Percentiles rank a stretch among this genome's conserved stretches.
phyloP scores from a whole-genome alignment of 2,888 invertebrate genomes.

The Nephrotoma guestfalica region DNA sequence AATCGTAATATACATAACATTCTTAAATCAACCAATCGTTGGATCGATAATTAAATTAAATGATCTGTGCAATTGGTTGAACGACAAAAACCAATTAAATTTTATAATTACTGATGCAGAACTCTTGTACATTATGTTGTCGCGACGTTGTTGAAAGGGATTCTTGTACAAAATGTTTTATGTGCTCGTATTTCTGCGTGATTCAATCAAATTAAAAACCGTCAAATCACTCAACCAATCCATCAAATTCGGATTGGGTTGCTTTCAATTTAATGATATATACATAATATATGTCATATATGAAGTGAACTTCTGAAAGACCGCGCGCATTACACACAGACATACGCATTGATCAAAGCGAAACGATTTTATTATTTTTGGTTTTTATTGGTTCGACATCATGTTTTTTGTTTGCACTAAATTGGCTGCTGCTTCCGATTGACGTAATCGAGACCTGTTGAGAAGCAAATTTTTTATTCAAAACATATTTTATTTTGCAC shows the following conservation, averaged over 20 bases:
- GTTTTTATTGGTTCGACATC: background rate
- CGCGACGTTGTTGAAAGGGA: background rate
- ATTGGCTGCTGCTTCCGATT: background rate
- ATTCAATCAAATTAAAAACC: slow-evolving; percentile 4
- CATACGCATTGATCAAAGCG: background rate
- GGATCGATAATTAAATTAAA: background rate
- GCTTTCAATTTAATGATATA: background rate
- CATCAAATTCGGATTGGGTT: background rate
- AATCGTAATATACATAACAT: too few species aligned
- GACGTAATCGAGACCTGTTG: background rate
- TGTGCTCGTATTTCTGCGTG: background rate
- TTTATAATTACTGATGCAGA: background rate
- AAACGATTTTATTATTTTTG: background rate
- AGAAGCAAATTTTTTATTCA: background rate
- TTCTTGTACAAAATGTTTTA: too few species aligned
- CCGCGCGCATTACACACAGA: background rate
- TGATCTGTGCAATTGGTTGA: background rate
- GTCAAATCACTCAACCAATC: slow-evolving; percentile 3
- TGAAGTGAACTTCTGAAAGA: background rate
- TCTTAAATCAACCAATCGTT: background rate
- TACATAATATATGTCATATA: background rate
- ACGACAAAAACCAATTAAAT: background rate
- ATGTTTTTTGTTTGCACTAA: background rate
- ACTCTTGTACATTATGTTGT: background rate
- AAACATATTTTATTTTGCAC: background rate